Conservation (phyloP, 2,888 invertebrate species). For the Drosophila recens region DNA sequence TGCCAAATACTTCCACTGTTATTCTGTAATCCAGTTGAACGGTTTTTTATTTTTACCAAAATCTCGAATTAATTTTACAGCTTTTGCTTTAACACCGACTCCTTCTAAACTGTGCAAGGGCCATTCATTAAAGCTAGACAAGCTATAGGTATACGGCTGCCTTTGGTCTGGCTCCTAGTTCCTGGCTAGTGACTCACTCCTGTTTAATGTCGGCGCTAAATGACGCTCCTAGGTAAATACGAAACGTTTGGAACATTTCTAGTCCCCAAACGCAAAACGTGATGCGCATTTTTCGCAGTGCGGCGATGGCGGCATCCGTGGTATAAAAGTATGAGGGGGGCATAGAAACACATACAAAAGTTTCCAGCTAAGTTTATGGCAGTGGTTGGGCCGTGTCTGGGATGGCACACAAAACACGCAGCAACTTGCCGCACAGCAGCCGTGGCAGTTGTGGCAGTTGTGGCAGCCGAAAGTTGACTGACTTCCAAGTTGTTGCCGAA, state of each 20-base stretch:
- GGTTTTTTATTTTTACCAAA: neutral
- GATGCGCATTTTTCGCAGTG: conserved; percentile 81
- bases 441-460: conserved; percentile 7
- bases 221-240: conserved; percentile 74
- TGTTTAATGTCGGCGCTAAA: conserved; percentile 66
- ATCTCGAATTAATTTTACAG: conserved; percentile 20
- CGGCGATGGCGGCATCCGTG: conserved; percentile 32
- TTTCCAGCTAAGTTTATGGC: conserved; percentile 72
- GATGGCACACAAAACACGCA: conserved; percentile 9
- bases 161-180: conserved; percentile 8
- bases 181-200: conserved; percentile 30
- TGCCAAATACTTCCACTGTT: too few relatives aligned
- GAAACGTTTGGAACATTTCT: conserved; percentile 47
- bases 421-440: conserved; percentile 33
- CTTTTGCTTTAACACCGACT: conserved; percentile 12
- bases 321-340: conserved; percentile 1
- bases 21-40: neutral
- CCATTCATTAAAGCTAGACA: conserved; percentile 49
- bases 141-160: neutral
- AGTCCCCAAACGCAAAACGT: conserved; percentile 73
- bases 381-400: conserved; percentile 12
- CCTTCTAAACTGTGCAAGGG: neutral
- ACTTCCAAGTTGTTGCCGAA: conserved; percentile 16
- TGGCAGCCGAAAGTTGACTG: conserved; percentile 31
- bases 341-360: conserved; percentile 58